phyloP scores from a whole-genome alignment of 2,888 invertebrate genomes.

The Pheosia tremula region DNA sequence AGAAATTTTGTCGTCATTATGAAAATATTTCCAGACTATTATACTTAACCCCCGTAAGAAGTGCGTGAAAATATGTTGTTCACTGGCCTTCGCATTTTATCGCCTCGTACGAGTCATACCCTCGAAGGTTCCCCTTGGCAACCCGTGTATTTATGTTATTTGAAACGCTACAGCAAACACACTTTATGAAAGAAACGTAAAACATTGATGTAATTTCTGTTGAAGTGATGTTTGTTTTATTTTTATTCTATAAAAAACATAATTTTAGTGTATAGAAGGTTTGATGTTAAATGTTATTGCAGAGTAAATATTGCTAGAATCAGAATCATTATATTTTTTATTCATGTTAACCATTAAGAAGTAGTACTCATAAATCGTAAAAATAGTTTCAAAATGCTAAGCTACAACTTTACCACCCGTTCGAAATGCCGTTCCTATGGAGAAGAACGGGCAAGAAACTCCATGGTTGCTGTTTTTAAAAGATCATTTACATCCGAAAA shows the following conservation, averaged over 20 bases:
- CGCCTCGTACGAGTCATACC: conserved; percentile 35
- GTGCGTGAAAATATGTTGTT: conserved; percentile 40
- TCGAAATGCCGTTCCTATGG: no score
- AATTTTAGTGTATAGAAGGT: not conserved
- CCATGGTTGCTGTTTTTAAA: no score
- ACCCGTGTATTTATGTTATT: conserved; percentile 32
- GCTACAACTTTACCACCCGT: no score
- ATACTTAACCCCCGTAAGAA: conserved; percentile 25
- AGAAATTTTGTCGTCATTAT: conserved; percentile 19
- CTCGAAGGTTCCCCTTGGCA: conserved; percentile 31
- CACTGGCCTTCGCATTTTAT: conserved; percentile 45
- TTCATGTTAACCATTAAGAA: no score
- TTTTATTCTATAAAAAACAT: not conserved
- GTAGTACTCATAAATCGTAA: no score
- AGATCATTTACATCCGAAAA: no score
- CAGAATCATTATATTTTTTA: no score
- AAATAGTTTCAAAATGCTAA: no score
- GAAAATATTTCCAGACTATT: conserved; percentile 26
- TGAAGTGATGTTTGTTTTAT: conserved; percentile 10
- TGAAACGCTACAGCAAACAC: conserved; percentile 27
- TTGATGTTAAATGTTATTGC: not conserved
- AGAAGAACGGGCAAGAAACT: no score
- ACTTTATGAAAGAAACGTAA: conserved; percentile 23
- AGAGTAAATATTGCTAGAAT: not conserved
- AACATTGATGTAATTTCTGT: conserved; percentile 21